These are phyloP conservation scores for Coccyzus lansbergi DNA, from an alignment of 2,797 vertebrate genomes.

Conservation along the genomic window DNA sequence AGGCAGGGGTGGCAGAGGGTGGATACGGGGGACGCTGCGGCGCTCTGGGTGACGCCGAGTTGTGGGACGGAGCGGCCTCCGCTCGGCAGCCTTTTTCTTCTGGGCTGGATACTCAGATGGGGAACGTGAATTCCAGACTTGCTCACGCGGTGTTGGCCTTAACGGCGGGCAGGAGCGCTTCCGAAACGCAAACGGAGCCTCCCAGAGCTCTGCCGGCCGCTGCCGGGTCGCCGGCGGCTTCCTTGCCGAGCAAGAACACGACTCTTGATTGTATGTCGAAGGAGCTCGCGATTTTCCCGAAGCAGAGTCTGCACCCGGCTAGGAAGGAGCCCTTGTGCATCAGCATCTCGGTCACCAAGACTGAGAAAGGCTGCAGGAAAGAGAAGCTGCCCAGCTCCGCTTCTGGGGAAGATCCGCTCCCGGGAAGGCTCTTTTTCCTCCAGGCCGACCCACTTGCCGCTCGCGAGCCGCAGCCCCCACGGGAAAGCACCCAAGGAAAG, in stretches of 20 bases:
- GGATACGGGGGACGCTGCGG: not conserved
- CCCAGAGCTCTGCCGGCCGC: not conserved
- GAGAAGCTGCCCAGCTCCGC: constrained; percentile 34
- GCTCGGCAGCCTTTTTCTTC: constrained; percentile 28
- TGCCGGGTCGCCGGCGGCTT: not conserved
- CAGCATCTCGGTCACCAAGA: constrained; percentile 69
- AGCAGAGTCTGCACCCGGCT: constrained; percentile 25
- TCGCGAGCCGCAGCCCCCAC: not conserved
- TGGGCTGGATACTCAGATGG: constrained; percentile 20
- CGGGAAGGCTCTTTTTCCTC: constrained; percentile 89
- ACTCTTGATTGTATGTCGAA: not conserved
- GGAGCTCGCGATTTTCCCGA: constrained; percentile 23
- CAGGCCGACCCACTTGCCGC: constrained; percentile 39
- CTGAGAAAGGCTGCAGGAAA: constrained; percentile 48
- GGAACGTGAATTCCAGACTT: constrained; percentile 24
- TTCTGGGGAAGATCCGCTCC: constrained; percentile 79
- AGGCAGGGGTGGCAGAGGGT: not conserved
- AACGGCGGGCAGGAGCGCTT: not conserved
- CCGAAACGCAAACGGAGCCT: constrained; percentile 37
- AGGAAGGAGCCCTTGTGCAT: constrained; percentile 71
- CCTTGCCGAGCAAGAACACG: not conserved
- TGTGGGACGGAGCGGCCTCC: constrained; percentile 40
- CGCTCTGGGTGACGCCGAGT: not conserved
- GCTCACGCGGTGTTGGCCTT: constrained; percentile 30
- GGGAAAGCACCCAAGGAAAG: constrained; percentile 30